Evolutionary conservation across 2,113 vertebrate species (phyloP), one percentile per base, ranked within the genome.

Genomic region (Tor tambroides): DNA sequence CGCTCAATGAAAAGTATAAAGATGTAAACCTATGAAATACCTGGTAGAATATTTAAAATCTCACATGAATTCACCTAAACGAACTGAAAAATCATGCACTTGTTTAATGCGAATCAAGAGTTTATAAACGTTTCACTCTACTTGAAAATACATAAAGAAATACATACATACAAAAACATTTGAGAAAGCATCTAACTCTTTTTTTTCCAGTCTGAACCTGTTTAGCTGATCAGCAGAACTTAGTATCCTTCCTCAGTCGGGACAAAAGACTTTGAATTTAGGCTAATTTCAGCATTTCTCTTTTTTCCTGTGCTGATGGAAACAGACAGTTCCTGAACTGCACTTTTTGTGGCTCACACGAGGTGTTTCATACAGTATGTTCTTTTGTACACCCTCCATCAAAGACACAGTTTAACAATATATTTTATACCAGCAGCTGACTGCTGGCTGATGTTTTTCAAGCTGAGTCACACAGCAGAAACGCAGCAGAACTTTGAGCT

Each of bases 251-350:
- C 86, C 86, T 89, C 71, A 35, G 56, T 15, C 56, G 32, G 88
- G 81, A 87, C 72, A 83, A 72, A 85, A 85, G 23, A 43, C 83
- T n/a, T 74, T 69, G 86, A 85, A 72, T 23, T 65, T 32, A 10
- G 21, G 61, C 78, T 71, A 51, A 77, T 38, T 80, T 89, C 71
- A 56, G 88, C 41, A 59, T 63, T 49, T 32, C 5, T 88, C 43
- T 61, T 63, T 85, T 85, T 89, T 87, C 83, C 88, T 89, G 88
- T 83, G 83, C 83, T 87, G 83, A 83, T 87, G 83, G 79, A 87
- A 89, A 78, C 78, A 78, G 32, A 14, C 12, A 21, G 71, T 79
- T 89, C 78, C 86, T 61, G 69, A 72, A 83, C 78, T 71, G 46
- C 30, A 38, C 17, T 78, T 59, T 30, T 21, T 54, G 11, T 61